Conservation (phyloP, 2,797 vertebrate species). For the Eulemur coronatus region DNA sequence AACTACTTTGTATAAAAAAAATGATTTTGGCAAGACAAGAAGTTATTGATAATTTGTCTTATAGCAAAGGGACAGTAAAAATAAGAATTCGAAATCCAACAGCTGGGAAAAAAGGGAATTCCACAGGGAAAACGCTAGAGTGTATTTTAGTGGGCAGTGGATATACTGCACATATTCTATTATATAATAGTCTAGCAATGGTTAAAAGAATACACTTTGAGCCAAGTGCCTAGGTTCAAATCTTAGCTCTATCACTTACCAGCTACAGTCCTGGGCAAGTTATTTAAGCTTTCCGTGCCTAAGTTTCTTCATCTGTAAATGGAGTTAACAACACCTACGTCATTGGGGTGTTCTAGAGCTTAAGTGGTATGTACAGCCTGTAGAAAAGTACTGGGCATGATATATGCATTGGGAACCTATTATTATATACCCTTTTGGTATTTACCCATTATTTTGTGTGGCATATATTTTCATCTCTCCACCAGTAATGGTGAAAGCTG, state of each 20-base stretch:
- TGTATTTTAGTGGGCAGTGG: not conserved
- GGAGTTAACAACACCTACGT: not conserved
- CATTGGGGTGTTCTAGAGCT: not conserved
- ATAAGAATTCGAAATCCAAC: conserved; percentile 7
- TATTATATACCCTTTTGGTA: not conserved
- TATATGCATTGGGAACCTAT: not conserved
- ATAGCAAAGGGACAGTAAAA: not conserved
- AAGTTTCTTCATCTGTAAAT: conserved; percentile 15
- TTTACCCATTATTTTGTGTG: not conserved
- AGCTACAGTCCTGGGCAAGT: not conserved
- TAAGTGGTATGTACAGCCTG: not conserved
- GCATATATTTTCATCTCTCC: not conserved
- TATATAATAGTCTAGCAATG: not conserved
- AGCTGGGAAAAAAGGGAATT: not conserved
- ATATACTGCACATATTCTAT: not conserved
- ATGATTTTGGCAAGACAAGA: not conserved
- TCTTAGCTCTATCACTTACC: not conserved
- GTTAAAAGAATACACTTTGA: not conserved
- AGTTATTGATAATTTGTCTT: not conserved
- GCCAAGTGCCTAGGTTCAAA: not conserved
- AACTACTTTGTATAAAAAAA: not conserved
- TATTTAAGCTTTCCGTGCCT: not conserved
- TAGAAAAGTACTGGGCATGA: not conserved
- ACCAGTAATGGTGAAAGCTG: not conserved
- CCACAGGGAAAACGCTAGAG: not conserved